A percentile compares a stretch with the other conserved stretches of the same genome.
Evolutionary conservation across 1,140 invertebrate species (phyloP).

Genomic region (Telenomus remus): DNA sequence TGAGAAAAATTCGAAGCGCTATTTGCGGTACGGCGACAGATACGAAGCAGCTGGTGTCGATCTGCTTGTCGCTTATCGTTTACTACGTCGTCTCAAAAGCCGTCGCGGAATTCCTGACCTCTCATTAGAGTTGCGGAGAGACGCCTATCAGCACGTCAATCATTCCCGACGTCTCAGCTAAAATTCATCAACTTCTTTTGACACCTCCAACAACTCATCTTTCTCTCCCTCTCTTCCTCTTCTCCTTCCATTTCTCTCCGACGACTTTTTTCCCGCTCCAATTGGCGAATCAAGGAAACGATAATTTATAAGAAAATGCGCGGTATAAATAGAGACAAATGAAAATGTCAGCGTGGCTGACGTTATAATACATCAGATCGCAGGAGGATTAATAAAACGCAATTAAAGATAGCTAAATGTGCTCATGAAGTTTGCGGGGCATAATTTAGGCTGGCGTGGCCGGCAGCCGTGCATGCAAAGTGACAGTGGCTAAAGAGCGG

Average conservation of each 20-base stretch:
- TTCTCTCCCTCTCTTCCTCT: no score
- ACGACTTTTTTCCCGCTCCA: no score
- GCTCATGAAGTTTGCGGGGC: conserved; percentile 18
- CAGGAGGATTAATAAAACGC: neutral
- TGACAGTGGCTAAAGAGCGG: conserved; percentile 35
- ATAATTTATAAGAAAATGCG: no score
- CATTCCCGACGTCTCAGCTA: neutral
- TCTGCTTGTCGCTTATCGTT: conserved; percentile 70
- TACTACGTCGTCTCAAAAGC: conserved; percentile 56
- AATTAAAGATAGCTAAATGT: conserved; percentile 1
- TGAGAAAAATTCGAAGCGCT: conserved; percentile 59
- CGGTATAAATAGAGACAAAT: no score
- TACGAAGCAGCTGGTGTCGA: conserved; percentile 73
- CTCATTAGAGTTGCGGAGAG: conserved; percentile 45
- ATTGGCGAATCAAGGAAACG: no score
- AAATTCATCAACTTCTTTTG: conserved; percentile 10
- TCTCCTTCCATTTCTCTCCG: no score
- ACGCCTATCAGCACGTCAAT: conserved; percentile 41
- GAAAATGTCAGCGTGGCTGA: no score
- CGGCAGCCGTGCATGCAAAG: conserved; percentile 3
- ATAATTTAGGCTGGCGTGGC: conserved; percentile 17
- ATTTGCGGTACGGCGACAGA: conserved; percentile 71
- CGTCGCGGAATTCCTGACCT: conserved; percentile 54
- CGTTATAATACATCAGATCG: no score
- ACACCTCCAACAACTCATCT: no score